Evolutionary conservation across 2,888 invertebrate species (phyloP).

Genomic region (Tridacna gigas): DNA sequence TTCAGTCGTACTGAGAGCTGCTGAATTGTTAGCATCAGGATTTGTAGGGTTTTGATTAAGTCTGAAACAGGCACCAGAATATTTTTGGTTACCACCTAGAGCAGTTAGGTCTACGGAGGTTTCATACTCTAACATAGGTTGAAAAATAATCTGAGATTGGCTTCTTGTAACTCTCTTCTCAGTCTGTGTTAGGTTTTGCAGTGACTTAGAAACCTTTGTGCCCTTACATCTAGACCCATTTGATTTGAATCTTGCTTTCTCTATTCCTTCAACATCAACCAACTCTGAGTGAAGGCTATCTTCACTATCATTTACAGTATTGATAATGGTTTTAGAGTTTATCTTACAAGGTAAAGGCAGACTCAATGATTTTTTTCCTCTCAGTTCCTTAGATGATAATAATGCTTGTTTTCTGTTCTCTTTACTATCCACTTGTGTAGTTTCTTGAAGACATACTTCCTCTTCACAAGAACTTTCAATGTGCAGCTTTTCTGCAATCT

Average conservation of each 20-base stretch:
- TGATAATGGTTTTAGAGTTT: too few species aligned
- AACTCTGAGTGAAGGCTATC: too few species aligned
- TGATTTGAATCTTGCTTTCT: not conserved
- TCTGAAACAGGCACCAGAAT: not conserved
- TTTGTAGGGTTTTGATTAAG: not conserved
- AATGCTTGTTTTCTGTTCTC: too few species aligned
- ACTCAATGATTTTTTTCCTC: too few species aligned
- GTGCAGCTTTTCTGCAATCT: too few species aligned
- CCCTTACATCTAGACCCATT: not conserved
- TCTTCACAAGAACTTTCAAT: too few species aligned
- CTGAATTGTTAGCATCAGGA: conserved; percentile 30
- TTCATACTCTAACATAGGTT: not conserved
- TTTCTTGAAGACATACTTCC: too few species aligned
- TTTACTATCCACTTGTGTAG: too few species aligned
- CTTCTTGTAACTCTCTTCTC: conserved; percentile 17
- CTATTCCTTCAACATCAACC: not conserved
- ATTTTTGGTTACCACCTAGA: not conserved
- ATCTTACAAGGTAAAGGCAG: too few species aligned
- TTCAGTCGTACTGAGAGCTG: not conserved
- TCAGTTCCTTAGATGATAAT: too few species aligned
- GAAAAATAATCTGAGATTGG: conserved; percentile 1
- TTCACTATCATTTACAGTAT: too few species aligned
- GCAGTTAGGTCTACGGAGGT: not conserved
- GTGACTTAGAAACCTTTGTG: not conserved
- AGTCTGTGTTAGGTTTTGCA: not conserved